Evolutionary conservation across 2,113 vertebrate species (phyloP).

Genomic region (Phoxinus phoxinus): DNA sequence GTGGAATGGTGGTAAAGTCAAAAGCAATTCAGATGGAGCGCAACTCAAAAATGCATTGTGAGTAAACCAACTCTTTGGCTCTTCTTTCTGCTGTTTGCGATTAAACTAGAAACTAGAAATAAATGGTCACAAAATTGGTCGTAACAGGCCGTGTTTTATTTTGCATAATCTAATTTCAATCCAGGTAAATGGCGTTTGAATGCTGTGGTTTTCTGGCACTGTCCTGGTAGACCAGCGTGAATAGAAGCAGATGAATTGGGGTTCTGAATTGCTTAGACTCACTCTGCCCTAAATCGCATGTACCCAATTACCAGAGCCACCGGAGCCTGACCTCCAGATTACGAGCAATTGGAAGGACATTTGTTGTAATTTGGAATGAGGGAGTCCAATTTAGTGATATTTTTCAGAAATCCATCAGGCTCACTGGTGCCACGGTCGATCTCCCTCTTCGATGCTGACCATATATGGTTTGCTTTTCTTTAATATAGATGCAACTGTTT

Average conservation of each 20-base stretch:
- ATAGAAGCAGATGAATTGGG: constrained; percentile 22
- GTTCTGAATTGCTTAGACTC: constrained; percentile 26
- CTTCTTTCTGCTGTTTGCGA: not conserved
- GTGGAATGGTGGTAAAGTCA: too few species aligned
- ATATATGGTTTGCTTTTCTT: not conserved
- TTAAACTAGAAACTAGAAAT: not conserved
- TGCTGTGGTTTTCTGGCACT: constrained; percentile 2
- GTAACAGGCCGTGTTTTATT: not conserved
- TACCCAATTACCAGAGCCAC: constrained; percentile 50
- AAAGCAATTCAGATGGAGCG: too few species aligned
- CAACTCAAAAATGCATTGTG: not conserved
- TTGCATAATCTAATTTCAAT: not conserved
- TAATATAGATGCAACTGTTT: constrained; percentile 1
- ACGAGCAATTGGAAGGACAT: constrained; percentile 38
- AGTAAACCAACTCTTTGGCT: not conserved
- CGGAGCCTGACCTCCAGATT: constrained; percentile 48
- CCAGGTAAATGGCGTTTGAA: not conserved
- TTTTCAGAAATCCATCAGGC: constrained; percentile 18
- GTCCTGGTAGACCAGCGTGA: not conserved
- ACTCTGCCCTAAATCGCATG: constrained; percentile 35
- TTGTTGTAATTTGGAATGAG: constrained; percentile 27
- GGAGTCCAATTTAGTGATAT: constrained; percentile 34
- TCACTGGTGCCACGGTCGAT: not conserved
- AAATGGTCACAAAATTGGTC: not conserved
- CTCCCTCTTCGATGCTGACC: not conserved